phyloP scores from a whole-genome alignment of 2,113 vertebrate species.

The Tachysurus fulvidraco region DNA sequence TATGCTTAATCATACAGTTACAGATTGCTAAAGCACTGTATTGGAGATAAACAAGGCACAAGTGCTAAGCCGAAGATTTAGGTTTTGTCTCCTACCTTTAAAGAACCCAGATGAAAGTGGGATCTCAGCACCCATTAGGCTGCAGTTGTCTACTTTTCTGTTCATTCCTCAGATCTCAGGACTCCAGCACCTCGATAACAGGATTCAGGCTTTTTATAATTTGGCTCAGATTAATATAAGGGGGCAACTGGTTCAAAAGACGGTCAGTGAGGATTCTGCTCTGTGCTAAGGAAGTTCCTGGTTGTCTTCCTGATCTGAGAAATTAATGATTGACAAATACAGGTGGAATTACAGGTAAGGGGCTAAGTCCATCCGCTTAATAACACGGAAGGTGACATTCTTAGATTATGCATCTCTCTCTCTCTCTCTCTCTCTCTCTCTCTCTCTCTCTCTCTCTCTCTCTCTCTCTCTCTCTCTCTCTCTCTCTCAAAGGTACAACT shows the following conservation, averaged over 20 bases:
- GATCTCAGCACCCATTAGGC: conserved; percentile 67
- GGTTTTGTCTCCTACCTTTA: conserved; percentile 61
- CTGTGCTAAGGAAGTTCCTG: conserved; percentile 40
- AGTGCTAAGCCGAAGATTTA: not conserved
- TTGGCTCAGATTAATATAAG: not conserved
- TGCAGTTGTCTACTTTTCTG: conserved; percentile 68
- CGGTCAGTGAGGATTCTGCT: conserved; percentile 24
- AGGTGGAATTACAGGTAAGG: conserved; percentile 61
- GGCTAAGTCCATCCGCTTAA: conserved; percentile 64
- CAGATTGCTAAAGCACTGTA: not conserved
- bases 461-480: no score
- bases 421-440: not conserved
- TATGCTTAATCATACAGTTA: not conserved
- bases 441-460: not conserved
- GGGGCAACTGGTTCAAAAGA: not conserved
- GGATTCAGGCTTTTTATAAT: not conserved
- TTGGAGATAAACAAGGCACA: not conserved
- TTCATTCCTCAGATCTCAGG: conserved; percentile 33
- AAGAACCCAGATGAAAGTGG: conserved; percentile 74
- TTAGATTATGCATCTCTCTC: no score
- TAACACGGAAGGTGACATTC: no score
- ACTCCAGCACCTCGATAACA: not conserved
- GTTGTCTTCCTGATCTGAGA: conserved; percentile 49
- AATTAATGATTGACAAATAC: conserved; percentile 72
- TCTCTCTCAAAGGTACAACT: not conserved